These are phyloP conservation scores for Mirza zaza DNA, from an alignment of 2,113 vertebrate species.

Conservation along the genomic window DNA sequence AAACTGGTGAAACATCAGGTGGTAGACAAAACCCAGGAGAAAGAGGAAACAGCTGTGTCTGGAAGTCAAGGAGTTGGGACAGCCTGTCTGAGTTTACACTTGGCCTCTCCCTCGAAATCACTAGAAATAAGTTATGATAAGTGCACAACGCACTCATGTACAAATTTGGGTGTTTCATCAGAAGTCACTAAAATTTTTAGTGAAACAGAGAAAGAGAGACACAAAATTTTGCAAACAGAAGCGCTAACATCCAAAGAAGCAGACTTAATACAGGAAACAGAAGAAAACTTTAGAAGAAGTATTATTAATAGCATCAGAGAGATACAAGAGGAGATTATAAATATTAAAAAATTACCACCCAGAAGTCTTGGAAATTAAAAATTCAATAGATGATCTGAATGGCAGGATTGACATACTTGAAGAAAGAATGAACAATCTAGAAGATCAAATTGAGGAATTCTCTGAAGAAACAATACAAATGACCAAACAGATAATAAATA, in stretches of 20 bases:
- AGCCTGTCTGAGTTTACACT: neutral
- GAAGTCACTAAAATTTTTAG: neutral
- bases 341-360: neutral
- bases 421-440: neutral
- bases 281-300: slow-evolving; percentile 40
- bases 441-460: neutral
- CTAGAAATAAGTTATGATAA: neutral
- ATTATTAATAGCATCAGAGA: neutral
- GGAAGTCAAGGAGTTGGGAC: neutral
- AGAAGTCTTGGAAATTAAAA: neutral
- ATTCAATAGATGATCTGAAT: neutral
- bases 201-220: neutral
- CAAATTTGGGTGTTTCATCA: neutral
- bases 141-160: accelerated
- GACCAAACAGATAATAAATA: neutral
- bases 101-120: neutral
- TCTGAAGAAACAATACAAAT: slow-evolving; percentile 7
- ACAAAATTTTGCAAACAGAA: neutral
- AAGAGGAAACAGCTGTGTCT: neutral
- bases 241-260: neutral
- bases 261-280: neutral
- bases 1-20: neutral
- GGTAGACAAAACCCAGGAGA: neutral
- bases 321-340: neutral
- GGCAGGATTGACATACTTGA: neutral